These are phyloP conservation scores for Agapornis canus DNA, from an alignment of 2,797 vertebrate species.

Conservation along the genomic window DNA sequence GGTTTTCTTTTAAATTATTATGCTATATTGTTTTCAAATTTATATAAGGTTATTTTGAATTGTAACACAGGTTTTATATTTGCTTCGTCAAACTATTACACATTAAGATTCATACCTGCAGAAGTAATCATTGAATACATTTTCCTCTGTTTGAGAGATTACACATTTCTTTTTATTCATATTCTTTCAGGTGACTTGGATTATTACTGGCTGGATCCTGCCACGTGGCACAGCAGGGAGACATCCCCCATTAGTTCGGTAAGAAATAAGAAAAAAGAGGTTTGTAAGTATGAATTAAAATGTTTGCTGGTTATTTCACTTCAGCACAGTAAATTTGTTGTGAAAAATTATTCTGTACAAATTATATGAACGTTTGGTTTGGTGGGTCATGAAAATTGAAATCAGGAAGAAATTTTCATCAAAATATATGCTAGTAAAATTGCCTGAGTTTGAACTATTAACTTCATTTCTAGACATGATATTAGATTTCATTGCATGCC, in stretches of 20 bases:
- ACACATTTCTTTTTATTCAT: constrained; percentile 42
- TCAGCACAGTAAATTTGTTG: not conserved
- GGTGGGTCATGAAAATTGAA: not conserved
- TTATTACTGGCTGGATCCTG: constrained; percentile 95
- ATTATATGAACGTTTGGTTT: not conserved
- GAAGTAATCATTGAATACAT: not conserved
- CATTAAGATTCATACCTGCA: not conserved
- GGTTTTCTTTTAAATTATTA: not conserved
- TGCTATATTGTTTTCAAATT: not conserved
- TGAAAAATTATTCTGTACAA: not conserved
- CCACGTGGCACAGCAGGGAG: constrained; percentile 94
- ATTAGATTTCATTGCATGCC: not conserved
- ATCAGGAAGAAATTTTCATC: not conserved
- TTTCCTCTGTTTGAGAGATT: constrained; percentile 33
- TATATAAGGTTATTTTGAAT: not conserved
- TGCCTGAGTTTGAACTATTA: not conserved
- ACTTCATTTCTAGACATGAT: not conserved
- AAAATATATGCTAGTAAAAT: not conserved
- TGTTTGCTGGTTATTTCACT: not conserved
- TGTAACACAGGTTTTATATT: not conserved
- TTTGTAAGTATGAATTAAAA: not conserved
- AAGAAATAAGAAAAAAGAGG: constrained; percentile 41
- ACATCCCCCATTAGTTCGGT: constrained; percentile 84
- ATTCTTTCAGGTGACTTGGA: constrained; percentile 91
- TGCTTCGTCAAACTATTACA: not conserved